Evolutionary conservation across 2,797 vertebrate genomes (phyloP), one percentile per base, ranked within the genome.

Genomic region (Spinus pinus): DNA sequence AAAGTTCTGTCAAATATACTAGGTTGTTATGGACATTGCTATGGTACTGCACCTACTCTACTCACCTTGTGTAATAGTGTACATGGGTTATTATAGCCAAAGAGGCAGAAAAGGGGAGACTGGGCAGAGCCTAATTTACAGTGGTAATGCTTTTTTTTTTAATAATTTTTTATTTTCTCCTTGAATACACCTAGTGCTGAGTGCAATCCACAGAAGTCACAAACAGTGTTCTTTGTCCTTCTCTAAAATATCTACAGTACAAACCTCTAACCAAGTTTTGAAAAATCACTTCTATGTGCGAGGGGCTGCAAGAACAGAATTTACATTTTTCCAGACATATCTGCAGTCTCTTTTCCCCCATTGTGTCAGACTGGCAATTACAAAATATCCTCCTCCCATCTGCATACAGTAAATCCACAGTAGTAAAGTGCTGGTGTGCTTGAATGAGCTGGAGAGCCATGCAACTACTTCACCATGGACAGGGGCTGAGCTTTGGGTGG

Each of bases 1-100:
- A 97, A 97, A 97, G 93, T 90, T 96, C 93, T 97, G 91, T 95
- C 93, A 93, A 95, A 97, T 95, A 96, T 95, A 93, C 95, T 97
- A 96, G 92, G 81, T 94, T 96, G 95, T 96, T 96, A 96, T 85
- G 42, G 95, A 97, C 96, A 86, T 96, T 94, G 96, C 93, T 96
- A 96, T 96, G 92, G 94, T 96, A 96, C 93, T 72, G 94, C 90
- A 90, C 93, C 96, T 97, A 97, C 73, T 95, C 96, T 97, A 97
- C 90, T 96, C 93, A 95, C 94, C 90, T 95, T 14, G 94, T 94
- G 95, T 95, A 81, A 96, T 92, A 94, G 94, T 91, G 86, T 96
- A 96, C 92, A 88, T 81, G 94, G 95, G 81, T 94, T 96, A 97
- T 93, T 79, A 94, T 81, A 96, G 89, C 81, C 93, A 95, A 81